A percentile compares a stretch with the other conserved stretches of the same genome.
Conservation (phyloP, 2,888 invertebrate species). For the Neuroscelio doddi region DNA sequence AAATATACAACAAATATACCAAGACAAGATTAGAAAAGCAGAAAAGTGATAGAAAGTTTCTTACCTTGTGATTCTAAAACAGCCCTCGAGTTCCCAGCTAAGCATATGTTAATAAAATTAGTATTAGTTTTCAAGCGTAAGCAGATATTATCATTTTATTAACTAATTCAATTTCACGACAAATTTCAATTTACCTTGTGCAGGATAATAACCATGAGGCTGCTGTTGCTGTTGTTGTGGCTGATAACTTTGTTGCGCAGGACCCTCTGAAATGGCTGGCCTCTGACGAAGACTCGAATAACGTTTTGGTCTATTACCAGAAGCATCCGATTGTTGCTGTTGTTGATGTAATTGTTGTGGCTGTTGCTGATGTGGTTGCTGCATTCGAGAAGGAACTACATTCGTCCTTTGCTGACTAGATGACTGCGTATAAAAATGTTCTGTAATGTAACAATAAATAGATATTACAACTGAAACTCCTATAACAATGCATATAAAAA, state of each 20-base stretch:
- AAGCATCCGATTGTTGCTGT: conserved; percentile 58
- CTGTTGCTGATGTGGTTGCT: conserved; percentile 64
- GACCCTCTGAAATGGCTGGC: conserved; percentile 66
- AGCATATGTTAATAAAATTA: conserved; percentile 56
- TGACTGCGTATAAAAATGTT: conserved; percentile 65
- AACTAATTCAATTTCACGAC: too few species aligned
- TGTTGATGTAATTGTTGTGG: conserved; percentile 62
- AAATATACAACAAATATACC: too few species aligned
- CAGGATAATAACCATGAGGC: conserved; percentile 67
- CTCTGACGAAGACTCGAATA: conserved; percentile 80
- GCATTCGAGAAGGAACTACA: conserved; percentile 67
- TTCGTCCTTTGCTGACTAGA: conserved; percentile 64
- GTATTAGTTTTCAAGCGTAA: conserved; percentile 38
- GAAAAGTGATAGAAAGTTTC: conserved; percentile 28
- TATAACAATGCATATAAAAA: too few species aligned
- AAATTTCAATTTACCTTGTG: conserved; percentile 68
- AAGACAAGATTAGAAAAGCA: not conserved
- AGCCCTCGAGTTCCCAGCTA: conserved; percentile 70
- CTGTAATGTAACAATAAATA: too few species aligned
- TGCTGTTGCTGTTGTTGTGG: conserved; percentile 65
- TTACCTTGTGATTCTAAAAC: conserved; percentile 70
- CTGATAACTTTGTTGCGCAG: conserved; percentile 61
- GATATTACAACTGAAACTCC: too few species aligned
- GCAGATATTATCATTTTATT: conserved; percentile 13
- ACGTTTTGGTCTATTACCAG: conserved; percentile 76